A percentile compares a stretch with the other conserved stretches of the same genome.
Conservation (phyloP, 2,113 vertebrate genomes). For the Lathamus discolor region DNA sequence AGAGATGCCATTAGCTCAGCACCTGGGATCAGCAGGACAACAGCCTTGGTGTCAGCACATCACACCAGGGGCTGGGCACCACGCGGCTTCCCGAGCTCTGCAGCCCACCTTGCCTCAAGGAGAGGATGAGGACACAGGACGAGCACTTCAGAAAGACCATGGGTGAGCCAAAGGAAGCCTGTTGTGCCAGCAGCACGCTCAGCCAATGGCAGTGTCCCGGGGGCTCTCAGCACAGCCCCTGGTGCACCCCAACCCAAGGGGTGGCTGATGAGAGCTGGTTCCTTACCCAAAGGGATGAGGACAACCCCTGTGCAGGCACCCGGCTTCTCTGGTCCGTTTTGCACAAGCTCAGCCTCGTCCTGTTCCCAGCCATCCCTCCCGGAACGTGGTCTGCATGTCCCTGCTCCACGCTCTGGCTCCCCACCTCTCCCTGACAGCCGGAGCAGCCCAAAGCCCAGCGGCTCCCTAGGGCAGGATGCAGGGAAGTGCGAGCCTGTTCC, state of each 20-base stretch:
- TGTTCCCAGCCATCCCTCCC: not conserved
- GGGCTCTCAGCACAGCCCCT: not conserved
- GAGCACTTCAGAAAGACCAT: not conserved
- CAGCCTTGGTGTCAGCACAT: not conserved
- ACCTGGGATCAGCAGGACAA: not conserved
- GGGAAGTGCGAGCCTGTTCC: not conserved
- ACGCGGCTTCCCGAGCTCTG: not conserved
- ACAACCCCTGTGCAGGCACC: not conserved
- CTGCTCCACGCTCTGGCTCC: accelerated
- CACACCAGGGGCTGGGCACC: not conserved
- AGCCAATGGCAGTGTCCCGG: accelerated
- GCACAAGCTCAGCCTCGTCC: not conserved
- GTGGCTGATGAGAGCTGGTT: accelerated
- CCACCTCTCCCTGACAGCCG: not conserved
- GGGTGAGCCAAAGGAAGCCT: not conserved
- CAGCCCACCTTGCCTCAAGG: not conserved
- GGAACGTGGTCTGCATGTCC: not conserved
- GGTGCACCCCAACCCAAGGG: not conserved
- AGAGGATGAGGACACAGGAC: not conserved
- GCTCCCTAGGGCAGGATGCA: accelerated
- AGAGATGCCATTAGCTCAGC: not conserved
- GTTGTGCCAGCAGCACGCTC: not conserved
- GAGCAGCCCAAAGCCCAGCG: not conserved
- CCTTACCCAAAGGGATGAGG: constrained; percentile 1
- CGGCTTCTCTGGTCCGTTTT: accelerated